Evolutionary conservation across 2,797 vertebrate species (phyloP), one percentile per base, ranked within the genome.

Genomic region (Clangula hyemalis): DNA sequence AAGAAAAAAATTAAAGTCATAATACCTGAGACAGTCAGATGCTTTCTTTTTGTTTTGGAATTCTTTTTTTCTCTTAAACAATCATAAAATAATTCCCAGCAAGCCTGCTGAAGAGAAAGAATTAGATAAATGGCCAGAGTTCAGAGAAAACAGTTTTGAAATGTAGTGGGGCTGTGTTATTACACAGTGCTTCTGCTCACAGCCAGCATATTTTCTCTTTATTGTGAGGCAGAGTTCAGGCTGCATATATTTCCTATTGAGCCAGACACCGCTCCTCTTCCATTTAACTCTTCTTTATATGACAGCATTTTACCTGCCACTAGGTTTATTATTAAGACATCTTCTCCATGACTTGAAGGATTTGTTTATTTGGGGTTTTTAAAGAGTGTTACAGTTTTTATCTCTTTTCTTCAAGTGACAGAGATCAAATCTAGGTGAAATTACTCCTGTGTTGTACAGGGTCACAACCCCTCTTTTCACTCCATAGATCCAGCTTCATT

Each of bases 131-230:
- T 89, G 58, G 60, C 28, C 68, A 61, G 39, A 85, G 74, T 94
- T 97, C 93, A 96, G 83, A 81, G 90, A 94, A 96, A 96, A 53
- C 43, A 94, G 69, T 66, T 97, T 85, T 95, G 88, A 94, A 96
- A 96, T 79, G 70, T 77, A 89, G 83, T 61, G 58, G 78, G 62
- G 38, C 34, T 88, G 32, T 86, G 64, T 94, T 95, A 94, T 93
- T 97, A 62, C 58, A 83, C 27, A 58, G 68, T 78, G 49, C 62
- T 96, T 15, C 70, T 90, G 43, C 70, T 84, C 94, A 62, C 20
- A 93, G 51, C 49, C 51, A 28, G 54, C 43, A 24, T 86, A 88
- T 94, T 96, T 97, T 83, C 74, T 95, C 86, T 94, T 96, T 94
- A 95, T 87, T 92, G n/a, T 96, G 79, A 92, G 83, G 70, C 56